These are phyloP conservation scores for Cephonodes hylas DNA, from an alignment of 2,888 invertebrate species.

Conservation along the genomic window DNA sequence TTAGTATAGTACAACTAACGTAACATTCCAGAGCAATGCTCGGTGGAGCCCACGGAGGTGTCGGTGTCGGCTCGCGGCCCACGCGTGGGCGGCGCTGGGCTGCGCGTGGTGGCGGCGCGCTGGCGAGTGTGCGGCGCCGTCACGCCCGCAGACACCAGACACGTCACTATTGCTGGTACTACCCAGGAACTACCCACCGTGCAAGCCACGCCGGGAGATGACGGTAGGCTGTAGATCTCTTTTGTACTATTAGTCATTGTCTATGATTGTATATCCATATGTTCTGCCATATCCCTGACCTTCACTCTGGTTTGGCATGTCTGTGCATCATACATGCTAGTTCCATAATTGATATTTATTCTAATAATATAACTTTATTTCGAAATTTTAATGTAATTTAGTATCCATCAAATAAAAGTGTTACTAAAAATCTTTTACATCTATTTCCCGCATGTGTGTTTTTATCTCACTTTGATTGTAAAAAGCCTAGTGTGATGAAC, in stretches of 20 bases:
- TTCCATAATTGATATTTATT: too few relatives aligned
- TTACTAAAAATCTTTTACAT: too few relatives aligned
- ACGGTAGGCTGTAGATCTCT: conserved; percentile 24
- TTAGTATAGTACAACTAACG: neutral
- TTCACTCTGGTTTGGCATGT: too few relatives aligned
- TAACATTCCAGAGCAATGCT: conserved; percentile 62
- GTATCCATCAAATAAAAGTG: too few relatives aligned
- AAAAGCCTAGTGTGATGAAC: too few relatives aligned
- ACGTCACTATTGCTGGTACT: conserved; percentile 26
- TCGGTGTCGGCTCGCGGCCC: conserved; percentile 42
- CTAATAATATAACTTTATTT: too few relatives aligned
- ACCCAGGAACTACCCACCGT: conserved; percentile 5
- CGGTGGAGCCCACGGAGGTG: conserved; percentile 54
- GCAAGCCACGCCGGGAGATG: conserved; percentile 20
- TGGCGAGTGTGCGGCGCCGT: conserved; percentile 72
- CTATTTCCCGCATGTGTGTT: too few relatives aligned
- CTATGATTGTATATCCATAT: neutral
- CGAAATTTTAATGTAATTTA: too few relatives aligned
- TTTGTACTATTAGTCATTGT: neutral
- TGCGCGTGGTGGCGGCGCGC: conserved; percentile 44
- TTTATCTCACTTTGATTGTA: too few relatives aligned
- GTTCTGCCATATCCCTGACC: too few relatives aligned
- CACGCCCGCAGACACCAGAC: conserved; percentile 35
- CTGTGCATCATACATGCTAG: too few relatives aligned
- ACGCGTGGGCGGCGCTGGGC: conserved; percentile 33